phyloP scores from a whole-genome alignment of 2,888 invertebrate genomes.

The Heliconius charithonia region DNA sequence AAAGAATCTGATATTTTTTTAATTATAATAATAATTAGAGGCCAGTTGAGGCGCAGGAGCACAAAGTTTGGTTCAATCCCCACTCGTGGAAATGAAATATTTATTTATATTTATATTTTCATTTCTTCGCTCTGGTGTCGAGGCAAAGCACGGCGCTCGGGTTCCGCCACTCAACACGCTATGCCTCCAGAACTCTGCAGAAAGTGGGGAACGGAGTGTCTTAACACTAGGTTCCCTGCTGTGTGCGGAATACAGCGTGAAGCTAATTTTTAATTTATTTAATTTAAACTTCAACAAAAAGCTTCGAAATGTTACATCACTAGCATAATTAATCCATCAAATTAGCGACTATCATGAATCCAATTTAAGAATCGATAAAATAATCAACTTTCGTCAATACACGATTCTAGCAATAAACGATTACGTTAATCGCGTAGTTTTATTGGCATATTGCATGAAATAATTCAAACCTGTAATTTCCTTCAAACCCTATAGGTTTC shows the following conservation, averaged over 20 bases:
- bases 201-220: too few relatives aligned
- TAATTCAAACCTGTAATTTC: slow-evolving; percentile 54
- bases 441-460: slow-evolving; percentile 54
- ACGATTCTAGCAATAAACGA: slow-evolving; percentile 50
- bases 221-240: too few relatives aligned
- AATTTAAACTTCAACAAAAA: not conserved
- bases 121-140: too few relatives aligned
- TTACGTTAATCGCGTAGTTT: slow-evolving; percentile 56
- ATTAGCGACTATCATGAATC: slow-evolving; percentile 25
- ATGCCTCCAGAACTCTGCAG: too few relatives aligned
- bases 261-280: not conserved
- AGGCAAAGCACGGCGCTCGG: too few relatives aligned
- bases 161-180: too few relatives aligned
- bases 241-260: too few relatives aligned
- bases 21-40: too few relatives aligned
- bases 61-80: too few relatives aligned
- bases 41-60: too few relatives aligned
- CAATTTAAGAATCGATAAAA: slow-evolving; percentile 41
- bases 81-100: too few relatives aligned
- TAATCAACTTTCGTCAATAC: slow-evolving; percentile 38
- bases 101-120: too few relatives aligned
- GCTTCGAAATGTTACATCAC: not conserved
- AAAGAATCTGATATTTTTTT: not conserved
- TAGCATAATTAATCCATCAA: slow-evolving; percentile 26
- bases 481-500: slow-evolving; percentile 30